These are phyloP conservation scores for Heterodera filipjevi DNA, from an alignment of 2,888 invertebrate species.

Conservation along the genomic window DNA sequence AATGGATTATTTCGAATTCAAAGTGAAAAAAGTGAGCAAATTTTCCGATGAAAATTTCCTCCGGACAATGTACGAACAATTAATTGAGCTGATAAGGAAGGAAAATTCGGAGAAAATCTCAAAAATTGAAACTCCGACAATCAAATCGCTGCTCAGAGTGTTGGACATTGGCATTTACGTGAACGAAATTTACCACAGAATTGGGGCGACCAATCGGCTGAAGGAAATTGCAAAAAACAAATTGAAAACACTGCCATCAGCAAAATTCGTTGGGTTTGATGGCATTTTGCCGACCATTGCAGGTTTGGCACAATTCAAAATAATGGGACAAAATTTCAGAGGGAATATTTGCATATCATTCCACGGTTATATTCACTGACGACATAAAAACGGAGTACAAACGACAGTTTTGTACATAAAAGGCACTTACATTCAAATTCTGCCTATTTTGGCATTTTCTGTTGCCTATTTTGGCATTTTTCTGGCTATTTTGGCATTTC, in stretches of 20 bases:
- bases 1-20: slow-evolving; percentile 12
- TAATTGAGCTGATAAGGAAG: background rate
- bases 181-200: background rate
- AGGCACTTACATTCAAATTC: no score
- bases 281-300: background rate
- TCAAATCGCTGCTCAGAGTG: slow-evolving; percentile 3
- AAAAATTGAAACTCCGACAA: background rate
- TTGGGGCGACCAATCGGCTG: background rate
- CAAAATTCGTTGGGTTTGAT: background rate
- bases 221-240: background rate
- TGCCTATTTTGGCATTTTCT: no score
- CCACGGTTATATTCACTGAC: no score
- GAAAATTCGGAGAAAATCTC: slow-evolving; percentile 4
- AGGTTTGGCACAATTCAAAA: no score
- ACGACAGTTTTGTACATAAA: no score
- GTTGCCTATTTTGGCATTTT: no score
- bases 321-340: no score
- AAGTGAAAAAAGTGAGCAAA: slow-evolving; percentile 3
- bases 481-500: no score
- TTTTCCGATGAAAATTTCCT: background rate
- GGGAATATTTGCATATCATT: no score
- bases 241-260: background rate
- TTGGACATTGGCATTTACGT: slow-evolving; percentile 2
- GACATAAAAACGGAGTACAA: no score
- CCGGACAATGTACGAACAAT: background rate